Base-by-base conservation (phyloP, 1,140 invertebrate species). In the Leptopilina clavipes region DNA sequence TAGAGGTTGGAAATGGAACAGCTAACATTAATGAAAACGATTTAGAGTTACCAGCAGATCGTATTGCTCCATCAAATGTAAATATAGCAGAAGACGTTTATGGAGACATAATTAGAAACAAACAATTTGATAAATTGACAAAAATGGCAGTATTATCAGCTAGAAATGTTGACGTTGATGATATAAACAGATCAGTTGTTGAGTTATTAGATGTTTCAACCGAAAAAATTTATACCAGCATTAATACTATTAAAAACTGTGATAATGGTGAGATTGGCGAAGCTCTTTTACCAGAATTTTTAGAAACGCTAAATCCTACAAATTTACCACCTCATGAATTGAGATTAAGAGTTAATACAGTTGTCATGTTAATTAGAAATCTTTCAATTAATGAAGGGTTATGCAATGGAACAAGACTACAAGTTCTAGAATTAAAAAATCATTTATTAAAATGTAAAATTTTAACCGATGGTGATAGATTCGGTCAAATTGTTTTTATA, bases 1-100 rank as follows among this genome's bases (percentile, higher is more conserved):
- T 77, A 31, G 11, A 72, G 17, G 11, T 77, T 10, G 77, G 76
- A 7, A 22, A 76, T 70, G 79, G 79, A 11, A 19, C 9, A 14
- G 71, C 79, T 14, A 82, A 81, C 75, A 52, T 77, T 73, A 0
- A 11, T 10, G 18, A 74, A 8, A 72, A 83, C 25, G 76, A 77
- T 73, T 6, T 79, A 19, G 12, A 79, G 71, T 43, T 82, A 73
- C 59, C 79, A 31, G 1, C 44, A 19, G 45, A 18, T 19, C 74
- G 56, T 44, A 52, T 82, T 10, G 70, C 54, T 14, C 5, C 70
- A 71, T 11, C 14, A 9, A 40, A 56, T 19, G 5, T 18, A 1
- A 18, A 54, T 40, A 73, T 77, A 10, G 18, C 70, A 2, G 5
- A 75, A 25, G n/a, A 25, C 31, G 70, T 25, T 70, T 75, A 31